Evolutionary conservation across 2,888 invertebrate genomes (phyloP).

Genomic region (Drosophila suboccidentalis): DNA sequence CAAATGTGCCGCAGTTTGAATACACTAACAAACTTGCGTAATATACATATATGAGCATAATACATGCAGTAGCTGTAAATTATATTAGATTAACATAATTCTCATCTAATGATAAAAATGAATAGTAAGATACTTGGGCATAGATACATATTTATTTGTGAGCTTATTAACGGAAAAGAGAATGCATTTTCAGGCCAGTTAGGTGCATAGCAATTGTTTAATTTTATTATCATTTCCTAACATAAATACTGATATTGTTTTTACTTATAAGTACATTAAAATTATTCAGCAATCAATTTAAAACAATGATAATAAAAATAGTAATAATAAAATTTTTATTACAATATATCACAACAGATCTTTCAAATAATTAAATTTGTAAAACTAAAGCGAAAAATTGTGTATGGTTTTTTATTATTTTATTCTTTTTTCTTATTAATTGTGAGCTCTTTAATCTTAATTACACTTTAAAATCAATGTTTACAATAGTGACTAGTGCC

Average conservation of each 20-base stretch:
- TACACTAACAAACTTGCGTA: slow-evolving; percentile 39
- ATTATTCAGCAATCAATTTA: background rate
- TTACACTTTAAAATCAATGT: too few species aligned
- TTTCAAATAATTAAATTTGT: too few species aligned
- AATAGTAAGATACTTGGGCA: background rate
- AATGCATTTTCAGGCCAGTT: slow-evolving; percentile 8
- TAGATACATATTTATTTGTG: slow-evolving; percentile 4
- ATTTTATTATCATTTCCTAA: too few species aligned
- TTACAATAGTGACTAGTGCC: too few species aligned
- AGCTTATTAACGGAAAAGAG: background rate
- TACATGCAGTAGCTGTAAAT: slow-evolving; percentile 19
- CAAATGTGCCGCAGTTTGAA: slow-evolving; percentile 29
- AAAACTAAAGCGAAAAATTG: background rate
- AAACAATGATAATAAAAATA: background rate
- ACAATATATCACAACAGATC: too few species aligned
- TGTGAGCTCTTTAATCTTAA: too few species aligned
- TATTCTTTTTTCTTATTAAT: too few species aligned
- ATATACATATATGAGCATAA: background rate
- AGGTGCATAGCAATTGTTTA: background rate
- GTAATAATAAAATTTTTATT: too few species aligned
- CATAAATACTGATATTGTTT: too few species aligned
- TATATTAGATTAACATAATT: slow-evolving; percentile 9
- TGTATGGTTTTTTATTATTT: too few species aligned
- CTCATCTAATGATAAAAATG: background rate
- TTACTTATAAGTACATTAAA: background rate